Evolutionary conservation across 2,797 vertebrate genomes (phyloP), one percentile per base, ranked within the genome.

Genomic region (Telmatherina bonti): DNA sequence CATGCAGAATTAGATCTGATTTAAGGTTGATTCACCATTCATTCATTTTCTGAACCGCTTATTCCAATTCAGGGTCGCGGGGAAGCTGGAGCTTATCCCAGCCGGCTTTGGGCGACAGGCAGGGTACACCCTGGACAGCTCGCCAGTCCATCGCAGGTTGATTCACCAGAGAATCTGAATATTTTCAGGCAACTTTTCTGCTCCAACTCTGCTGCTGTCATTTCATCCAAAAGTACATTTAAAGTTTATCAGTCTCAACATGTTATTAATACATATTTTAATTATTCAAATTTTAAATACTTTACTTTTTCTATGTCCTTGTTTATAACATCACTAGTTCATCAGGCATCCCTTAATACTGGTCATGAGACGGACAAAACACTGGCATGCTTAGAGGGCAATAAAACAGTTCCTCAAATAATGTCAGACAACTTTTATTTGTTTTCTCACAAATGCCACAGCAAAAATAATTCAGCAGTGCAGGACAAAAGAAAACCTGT

Each of bases 341-440:
- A 12, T 22, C 22, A 12, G 11, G 10, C 11, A 24, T 51, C 47
- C 27, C 24, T 43, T 24, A 18, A 2, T 45, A n/a, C 7, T n/a
- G 13, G 27, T 60, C n/a, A 13, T 20, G 22, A 27, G 11, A 56
- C 47, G 52, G 24, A 41, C 43, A 29, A 22, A 56, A 35, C 10
- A 45, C 9, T 38, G 35, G 15, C 11, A 27, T 43, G 0, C 52
- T 51, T n/a, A 45, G n/a, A 35, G n/a, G 26, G 49, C 22, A 0
- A 26, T 18, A 22, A 30, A 45, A 54, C 0, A 76, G 38, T 54
- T 67, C 53, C 38, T 61, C 61, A 84, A 59, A 58, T 73, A 69
- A 69, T 47, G 35, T 27, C n/a, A 72, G 18, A 83, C 62, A 72
- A 83, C 66, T 85, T 90, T 92, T 91, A 88, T 90, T 91, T 0